phyloP scores from a whole-genome alignment of 2,113 vertebrate species.

The Antidorcas marsupialis region DNA sequence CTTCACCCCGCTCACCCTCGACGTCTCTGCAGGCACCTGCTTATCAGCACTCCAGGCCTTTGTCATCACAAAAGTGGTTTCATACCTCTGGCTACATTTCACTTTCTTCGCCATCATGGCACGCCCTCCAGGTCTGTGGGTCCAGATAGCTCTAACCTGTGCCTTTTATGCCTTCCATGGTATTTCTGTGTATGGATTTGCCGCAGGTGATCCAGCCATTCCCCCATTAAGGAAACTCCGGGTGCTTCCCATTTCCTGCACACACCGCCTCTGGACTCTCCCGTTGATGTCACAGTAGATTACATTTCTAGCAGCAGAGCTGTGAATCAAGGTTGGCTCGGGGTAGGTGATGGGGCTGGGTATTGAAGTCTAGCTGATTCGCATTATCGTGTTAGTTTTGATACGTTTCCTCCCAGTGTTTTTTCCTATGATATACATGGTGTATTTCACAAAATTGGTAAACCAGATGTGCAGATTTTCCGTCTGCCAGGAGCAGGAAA shows the following conservation, averaged over 20 bases:
- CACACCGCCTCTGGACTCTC: neutral
- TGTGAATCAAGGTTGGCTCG: neutral
- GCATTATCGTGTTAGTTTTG: no score
- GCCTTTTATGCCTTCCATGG: no score
- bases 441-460: neutral
- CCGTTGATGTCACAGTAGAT: neutral
- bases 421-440: neutral
- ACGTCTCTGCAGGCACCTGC: fast-evolving
- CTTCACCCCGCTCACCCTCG: neutral
- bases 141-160: neutral
- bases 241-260: fast-evolving
- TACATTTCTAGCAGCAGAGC: fast-evolving
- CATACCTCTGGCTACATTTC: neutral
- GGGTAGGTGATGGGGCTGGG: neutral
- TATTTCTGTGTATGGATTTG: neutral
- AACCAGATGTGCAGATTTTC: neutral
- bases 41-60: neutral
- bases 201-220: neutral
- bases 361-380: neutral
- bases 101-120: fast-evolving
- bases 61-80: no score
- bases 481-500: neutral
- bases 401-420: neutral
- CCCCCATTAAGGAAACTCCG: no score
- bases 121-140: neutral